Percentiles rank a stretch among this genome's conserved stretches.
These are phyloP conservation scores for Chymomyza fuscimana DNA, from an alignment of 2,888 invertebrate genomes.

Conservation along the genomic window DNA sequence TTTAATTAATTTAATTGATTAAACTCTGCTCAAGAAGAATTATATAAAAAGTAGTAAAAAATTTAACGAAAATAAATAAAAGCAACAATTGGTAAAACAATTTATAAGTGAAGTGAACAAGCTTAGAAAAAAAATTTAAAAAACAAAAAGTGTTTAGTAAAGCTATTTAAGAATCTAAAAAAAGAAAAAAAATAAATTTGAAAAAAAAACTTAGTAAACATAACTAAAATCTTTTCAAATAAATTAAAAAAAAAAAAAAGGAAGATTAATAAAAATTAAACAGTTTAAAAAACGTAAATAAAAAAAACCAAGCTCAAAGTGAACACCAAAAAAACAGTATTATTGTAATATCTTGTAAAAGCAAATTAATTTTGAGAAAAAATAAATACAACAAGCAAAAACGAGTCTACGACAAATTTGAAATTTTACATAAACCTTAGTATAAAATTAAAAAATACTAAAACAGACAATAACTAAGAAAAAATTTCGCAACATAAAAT, in stretches of 20 bases:
- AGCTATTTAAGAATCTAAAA: background rate
- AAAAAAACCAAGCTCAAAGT: slow-evolving; percentile 1
- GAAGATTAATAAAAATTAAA: slow-evolving; percentile 6
- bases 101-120: background rate
- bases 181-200: background rate
- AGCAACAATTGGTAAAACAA: background rate
- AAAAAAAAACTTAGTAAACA: slow-evolving; percentile 10
- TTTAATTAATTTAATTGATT: slow-evolving; percentile 18
- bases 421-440: too few relatives aligned
- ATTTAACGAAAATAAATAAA: background rate
- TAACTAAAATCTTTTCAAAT: background rate
- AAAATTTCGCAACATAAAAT: background rate
- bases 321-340: slow-evolving; percentile 3
- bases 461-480: slow-evolving; percentile 34
- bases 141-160: background rate
- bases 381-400: background rate
- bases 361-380: background rate
- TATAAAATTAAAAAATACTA: background rate
- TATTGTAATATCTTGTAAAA: slow-evolving; percentile 5
- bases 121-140: background rate
- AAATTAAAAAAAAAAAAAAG: slow-evolving; percentile 16
- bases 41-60: background rate
- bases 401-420: too few relatives aligned
- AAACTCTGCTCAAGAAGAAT: background rate
- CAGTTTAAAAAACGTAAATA: slow-evolving; percentile 1